These are phyloP conservation scores for Synanthedon formicaeformis DNA, from an alignment of 2,888 invertebrate genomes.

Conservation along the genomic window DNA sequence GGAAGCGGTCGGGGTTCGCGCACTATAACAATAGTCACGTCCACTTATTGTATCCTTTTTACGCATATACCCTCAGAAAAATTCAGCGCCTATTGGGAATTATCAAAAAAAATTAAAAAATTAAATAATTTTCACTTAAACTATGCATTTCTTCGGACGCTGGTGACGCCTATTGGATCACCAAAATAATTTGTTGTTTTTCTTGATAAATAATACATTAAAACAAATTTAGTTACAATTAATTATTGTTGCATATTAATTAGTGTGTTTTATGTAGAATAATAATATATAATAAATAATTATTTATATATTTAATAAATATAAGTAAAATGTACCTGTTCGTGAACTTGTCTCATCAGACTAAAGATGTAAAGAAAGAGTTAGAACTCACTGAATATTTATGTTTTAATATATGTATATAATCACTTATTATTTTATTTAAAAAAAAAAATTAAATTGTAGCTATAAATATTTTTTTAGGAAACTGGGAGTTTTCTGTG, in stretches of 20 bases:
- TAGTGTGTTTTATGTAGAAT: conserved; percentile 3
- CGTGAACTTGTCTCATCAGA: too few species aligned
- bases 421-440: too few species aligned
- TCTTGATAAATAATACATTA: neutral
- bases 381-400: too few species aligned
- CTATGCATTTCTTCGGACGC: conserved; percentile 28
- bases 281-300: too few species aligned
- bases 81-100: conserved; percentile 61
- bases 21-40: conserved; percentile 53
- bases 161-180: conserved; percentile 7
- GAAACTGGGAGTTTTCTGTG: too few species aligned
- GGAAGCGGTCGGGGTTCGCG: conserved; percentile 1
- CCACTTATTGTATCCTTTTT: conserved; percentile 43
- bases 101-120: conserved; percentile 46
- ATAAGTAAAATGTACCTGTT: too few species aligned
- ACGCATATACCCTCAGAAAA: conserved; percentile 37
- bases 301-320: too few species aligned
- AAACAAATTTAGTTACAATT: conserved; percentile 1
- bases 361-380: too few species aligned
- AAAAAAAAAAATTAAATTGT: too few species aligned
- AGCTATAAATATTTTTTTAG: too few species aligned
- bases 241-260: conserved; percentile 2
- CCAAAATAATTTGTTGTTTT: neutral
- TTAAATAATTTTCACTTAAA: conserved; percentile 34
- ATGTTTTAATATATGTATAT: too few species aligned